Evolutionary conservation across 2,888 invertebrate genomes (phyloP).

Genomic region (Rhingia campestris): DNA sequence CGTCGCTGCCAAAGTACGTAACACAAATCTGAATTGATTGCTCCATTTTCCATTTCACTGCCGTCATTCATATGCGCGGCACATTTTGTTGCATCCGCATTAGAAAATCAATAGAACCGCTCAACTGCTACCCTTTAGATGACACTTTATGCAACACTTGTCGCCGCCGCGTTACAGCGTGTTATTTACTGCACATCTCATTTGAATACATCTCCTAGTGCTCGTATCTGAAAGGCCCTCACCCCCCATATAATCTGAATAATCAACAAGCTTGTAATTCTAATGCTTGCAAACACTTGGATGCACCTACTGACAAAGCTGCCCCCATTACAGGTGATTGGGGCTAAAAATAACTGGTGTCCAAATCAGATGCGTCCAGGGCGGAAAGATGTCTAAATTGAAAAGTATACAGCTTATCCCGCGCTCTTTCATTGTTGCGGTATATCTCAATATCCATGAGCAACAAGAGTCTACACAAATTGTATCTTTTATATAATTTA

Average conservation of each 20-base stretch:
- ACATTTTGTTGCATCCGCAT: constrained; percentile 26
- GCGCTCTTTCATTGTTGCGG: not conserved
- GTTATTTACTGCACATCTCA: not conserved
- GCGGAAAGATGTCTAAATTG: constrained; percentile 3
- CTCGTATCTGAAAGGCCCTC: not conserved
- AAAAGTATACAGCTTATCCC: constrained; percentile 1
- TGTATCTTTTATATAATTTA: constrained; percentile 34
- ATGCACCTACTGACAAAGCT: not conserved
- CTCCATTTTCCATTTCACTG: constrained; percentile 12
- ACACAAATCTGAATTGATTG: constrained; percentile 28
- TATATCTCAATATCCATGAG: not conserved
- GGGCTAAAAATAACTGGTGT: constrained; percentile 38
- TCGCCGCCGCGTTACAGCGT: not conserved
- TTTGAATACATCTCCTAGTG: constrained; percentile 19
- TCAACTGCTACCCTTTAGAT: constrained; percentile 4
- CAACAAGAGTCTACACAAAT: not conserved
- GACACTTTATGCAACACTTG: constrained; percentile 35
- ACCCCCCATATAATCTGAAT: not conserved
- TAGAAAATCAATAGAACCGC: constrained; percentile 18
- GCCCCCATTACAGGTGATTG: constrained; percentile 16
- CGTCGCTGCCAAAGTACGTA: not conserved
- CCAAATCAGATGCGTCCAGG: not conserved
- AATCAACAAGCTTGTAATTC: constrained; percentile 24
- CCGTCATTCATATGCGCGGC: not conserved
- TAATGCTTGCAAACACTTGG: not conserved